Conservation (phyloP, 2,113 vertebrate genomes). For the Rattus norvegicus region DNA sequence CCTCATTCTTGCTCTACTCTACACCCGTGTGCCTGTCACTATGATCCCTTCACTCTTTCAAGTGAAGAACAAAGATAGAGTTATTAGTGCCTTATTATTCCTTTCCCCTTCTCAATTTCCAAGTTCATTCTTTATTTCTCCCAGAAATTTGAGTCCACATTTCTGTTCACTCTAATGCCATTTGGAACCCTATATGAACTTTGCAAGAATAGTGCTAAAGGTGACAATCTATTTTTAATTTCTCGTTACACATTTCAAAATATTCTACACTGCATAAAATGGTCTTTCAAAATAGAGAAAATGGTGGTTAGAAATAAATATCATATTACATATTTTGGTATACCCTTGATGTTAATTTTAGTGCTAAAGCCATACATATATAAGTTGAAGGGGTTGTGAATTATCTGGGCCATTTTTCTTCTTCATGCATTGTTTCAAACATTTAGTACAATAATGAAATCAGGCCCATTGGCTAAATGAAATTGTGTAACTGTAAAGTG, state of each 20-base stretch:
- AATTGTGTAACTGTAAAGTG: not conserved
- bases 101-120: not conserved
- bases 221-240: conserved; percentile 15
- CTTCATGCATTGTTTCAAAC: not conserved
- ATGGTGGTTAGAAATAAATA: not conserved
- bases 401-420: not conserved
- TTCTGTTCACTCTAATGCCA: not conserved
- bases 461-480: not conserved
- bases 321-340: not conserved
- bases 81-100: not conserved
- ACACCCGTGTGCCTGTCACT: not conserved
- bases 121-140: not conserved
- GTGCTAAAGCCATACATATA: not conserved
- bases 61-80: not conserved
- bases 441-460: not conserved
- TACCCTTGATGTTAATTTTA: not conserved
- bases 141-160: not conserved
- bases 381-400: not conserved
- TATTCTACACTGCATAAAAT: not conserved
- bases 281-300: not conserved
- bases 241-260: not conserved
- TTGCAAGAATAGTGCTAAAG: not conserved
- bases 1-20: not conserved
- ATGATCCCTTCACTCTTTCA: not conserved
- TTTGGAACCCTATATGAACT: not conserved